Conservation (phyloP, 2,888 invertebrate genomes). For the Torymus tubicola region DNA sequence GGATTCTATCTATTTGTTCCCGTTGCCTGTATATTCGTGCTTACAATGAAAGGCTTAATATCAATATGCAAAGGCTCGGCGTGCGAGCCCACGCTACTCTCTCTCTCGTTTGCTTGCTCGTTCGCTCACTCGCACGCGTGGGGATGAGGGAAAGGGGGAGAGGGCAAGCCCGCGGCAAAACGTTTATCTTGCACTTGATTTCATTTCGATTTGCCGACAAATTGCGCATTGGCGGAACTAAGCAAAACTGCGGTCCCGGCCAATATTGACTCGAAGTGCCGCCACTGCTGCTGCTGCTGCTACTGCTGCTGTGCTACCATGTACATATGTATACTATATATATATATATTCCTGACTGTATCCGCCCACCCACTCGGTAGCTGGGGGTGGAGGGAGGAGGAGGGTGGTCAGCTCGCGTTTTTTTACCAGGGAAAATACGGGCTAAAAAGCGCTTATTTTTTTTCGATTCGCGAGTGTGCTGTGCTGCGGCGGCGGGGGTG, state of each 20-base stretch:
- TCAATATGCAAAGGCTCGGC: constrained; percentile 73
- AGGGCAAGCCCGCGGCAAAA: constrained; percentile 60
- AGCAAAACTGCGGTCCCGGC: constrained; percentile 53
- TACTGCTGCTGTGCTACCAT: too few relatives aligned
- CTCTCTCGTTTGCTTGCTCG: too few relatives aligned
- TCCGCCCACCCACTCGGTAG: too few relatives aligned
- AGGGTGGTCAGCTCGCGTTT: too few relatives aligned
- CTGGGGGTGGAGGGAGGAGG: too few relatives aligned
- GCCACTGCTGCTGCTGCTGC: not conserved
- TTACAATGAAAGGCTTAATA: constrained; percentile 71
- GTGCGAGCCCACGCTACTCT: not conserved
- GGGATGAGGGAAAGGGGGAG: too few relatives aligned
- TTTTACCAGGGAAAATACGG: constrained; percentile 44
- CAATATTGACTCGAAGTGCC: constrained; percentile 48
- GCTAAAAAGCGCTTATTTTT: constrained; percentile 58
- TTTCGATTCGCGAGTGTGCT: constrained; percentile 50
- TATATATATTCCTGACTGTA: too few relatives aligned
- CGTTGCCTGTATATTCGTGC: constrained; percentile 44
- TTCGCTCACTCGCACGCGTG: too few relatives aligned
- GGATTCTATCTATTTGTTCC: constrained; percentile 53
- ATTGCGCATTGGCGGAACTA: constrained; percentile 65
- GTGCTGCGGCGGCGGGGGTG: not conserved
- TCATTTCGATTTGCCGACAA: constrained; percentile 75
- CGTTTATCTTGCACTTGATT: constrained; percentile 76
- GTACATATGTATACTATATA: too few relatives aligned